A percentile compares a stretch with the other conserved stretches of the same genome.
Conservation (phyloP, 2,888 invertebrate species). For the Ornithoptera alexandrae region DNA sequence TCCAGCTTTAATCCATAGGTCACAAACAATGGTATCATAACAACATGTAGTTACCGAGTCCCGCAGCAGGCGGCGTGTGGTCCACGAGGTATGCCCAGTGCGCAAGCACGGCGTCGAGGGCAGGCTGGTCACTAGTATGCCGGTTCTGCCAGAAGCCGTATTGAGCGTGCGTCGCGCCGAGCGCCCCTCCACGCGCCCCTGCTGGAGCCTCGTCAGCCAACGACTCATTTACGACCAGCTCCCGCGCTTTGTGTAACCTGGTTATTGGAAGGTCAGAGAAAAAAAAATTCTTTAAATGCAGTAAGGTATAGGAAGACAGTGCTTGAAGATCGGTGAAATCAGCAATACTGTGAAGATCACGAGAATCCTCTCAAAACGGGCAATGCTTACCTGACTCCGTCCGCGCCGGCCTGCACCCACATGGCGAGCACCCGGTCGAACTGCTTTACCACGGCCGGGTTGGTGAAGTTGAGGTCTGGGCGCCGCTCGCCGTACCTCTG, state of each 20-base stretch:
- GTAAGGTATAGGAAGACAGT: too few species aligned
- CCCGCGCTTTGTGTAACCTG: conserved; percentile 82
- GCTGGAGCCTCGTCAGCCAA: conserved; percentile 72
- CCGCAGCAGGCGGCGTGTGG: conserved; percentile 64
- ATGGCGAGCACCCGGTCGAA: conserved; percentile 84
- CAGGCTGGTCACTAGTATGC: conserved; percentile 82
- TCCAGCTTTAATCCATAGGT: too few species aligned
- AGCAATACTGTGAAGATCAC: too few species aligned
- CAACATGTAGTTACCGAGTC: conserved; percentile 1
- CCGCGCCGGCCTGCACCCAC: conserved; percentile 88
- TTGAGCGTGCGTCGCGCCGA: conserved; percentile 66
- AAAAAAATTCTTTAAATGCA: too few species aligned
- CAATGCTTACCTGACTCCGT: conserved; percentile 84
- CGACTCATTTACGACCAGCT: conserved; percentile 80
- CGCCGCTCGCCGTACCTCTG: conserved; percentile 85
- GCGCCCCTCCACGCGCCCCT: conserved; percentile 40
- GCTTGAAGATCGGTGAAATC: too few species aligned
- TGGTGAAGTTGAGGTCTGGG: conserved; percentile 91
- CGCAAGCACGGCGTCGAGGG: conserved; percentile 79
- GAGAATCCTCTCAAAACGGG: not conserved
- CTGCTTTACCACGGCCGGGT: conserved; percentile 82
- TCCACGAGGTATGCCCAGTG: conserved; percentile 83
- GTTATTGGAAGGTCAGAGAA: too few species aligned
- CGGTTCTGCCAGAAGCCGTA: conserved; percentile 84
- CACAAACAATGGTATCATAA: too few species aligned